Conservation (phyloP, 2,888 invertebrate species). For the Trissonchulus sp. region DNA sequence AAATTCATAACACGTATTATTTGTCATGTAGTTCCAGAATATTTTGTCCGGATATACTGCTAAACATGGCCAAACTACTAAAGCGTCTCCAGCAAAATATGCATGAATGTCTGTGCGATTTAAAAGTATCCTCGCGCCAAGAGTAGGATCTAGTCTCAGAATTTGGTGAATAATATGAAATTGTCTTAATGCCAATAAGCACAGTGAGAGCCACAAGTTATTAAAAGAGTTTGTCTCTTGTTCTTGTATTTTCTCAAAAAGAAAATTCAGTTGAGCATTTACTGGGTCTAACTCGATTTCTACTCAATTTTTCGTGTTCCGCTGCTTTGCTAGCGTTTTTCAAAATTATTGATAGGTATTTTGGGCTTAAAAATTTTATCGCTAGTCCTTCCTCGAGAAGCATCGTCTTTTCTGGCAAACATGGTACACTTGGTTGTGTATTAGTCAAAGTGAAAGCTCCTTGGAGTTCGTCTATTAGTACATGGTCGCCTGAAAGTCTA, state of each 20-base stretch:
- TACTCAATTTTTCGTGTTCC: too few relatives aligned
- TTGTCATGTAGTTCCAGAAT: slow-evolving; percentile 19
- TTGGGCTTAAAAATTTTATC: too few relatives aligned
- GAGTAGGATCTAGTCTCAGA: slow-evolving; percentile 22
- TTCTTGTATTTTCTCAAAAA: slow-evolving; percentile 7
- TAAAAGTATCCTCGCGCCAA: slow-evolving; percentile 20
- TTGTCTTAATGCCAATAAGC: slow-evolving; percentile 3
- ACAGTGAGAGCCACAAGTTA: slow-evolving; percentile 16
- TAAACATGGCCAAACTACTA: slow-evolving; percentile 19
- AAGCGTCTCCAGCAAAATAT: slow-evolving; percentile 24
- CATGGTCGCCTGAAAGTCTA: background rate
- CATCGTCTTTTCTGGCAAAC: too few relatives aligned
- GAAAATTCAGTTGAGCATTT: slow-evolving; percentile 17
- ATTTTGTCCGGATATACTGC: background rate
- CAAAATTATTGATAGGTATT: too few relatives aligned
- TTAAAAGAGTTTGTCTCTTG: background rate
- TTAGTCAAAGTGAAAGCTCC: background rate
- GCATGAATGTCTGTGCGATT: slow-evolving; percentile 20
- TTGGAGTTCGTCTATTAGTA: background rate
- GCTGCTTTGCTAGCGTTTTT: too few relatives aligned
- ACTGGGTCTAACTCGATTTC: background rate
- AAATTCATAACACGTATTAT: slow-evolving; percentile 26
- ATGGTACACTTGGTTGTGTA: background rate
- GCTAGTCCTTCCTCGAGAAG: too few relatives aligned
- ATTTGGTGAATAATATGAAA: slow-evolving; percentile 22